These are phyloP conservation scores for Carcina quercana DNA, from an alignment of 2,888 invertebrate genomes.

Conservation along the genomic window DNA sequence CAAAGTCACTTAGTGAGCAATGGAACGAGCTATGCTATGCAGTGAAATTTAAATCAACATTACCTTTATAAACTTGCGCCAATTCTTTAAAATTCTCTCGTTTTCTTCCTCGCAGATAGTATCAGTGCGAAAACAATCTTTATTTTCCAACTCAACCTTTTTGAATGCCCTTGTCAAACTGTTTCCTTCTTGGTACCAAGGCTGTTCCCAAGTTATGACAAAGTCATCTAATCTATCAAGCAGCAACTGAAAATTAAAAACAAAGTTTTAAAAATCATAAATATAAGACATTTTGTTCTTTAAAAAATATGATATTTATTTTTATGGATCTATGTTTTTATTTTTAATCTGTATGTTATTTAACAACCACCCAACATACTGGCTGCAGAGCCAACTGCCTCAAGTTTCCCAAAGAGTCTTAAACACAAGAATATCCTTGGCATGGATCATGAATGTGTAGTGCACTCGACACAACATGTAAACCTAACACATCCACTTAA, in stretches of 20 bases:
- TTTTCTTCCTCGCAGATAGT: constrained; percentile 40
- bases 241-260: constrained; percentile 30
- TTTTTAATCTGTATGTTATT: too few relatives aligned
- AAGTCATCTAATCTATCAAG: constrained; percentile 25
- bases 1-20: too few relatives aligned
- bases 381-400: too few relatives aligned
- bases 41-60: too few relatives aligned
- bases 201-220: constrained; percentile 44
- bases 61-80: constrained; percentile 47
- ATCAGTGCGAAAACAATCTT: constrained; percentile 30
- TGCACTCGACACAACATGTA: too few relatives aligned
- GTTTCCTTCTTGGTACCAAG: constrained; percentile 49
- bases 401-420: too few relatives aligned
- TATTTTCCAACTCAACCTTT: constrained; percentile 17
- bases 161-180: constrained; percentile 30
- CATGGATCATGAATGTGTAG: too few relatives aligned
- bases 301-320: background rate
- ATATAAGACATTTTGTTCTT: background rate
- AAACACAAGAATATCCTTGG: too few relatives aligned
- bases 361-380: too few relatives aligned
- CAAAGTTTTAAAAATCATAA: constrained; percentile 4
- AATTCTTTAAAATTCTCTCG: constrained; percentile 39
- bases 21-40: too few relatives aligned
- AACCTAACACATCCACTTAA: too few relatives aligned
- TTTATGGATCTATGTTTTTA: background rate